A percentile compares a stretch with the other conserved stretches of the same genome.
Evolutionary conservation across 2,888 invertebrate genomes (phyloP).

Genomic region (Lagria hirta): DNA sequence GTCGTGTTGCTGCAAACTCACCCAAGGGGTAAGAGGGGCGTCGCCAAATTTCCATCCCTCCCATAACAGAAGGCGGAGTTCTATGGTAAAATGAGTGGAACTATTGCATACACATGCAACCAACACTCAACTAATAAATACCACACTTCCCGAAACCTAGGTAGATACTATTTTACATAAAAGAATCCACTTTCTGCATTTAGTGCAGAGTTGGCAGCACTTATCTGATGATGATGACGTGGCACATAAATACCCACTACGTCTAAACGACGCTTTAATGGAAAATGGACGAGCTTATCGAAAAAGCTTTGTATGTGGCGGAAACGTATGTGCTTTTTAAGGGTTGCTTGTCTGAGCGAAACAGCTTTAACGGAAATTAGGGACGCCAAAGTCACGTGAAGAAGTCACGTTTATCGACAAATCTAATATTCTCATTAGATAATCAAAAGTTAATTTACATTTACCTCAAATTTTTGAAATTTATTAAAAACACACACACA

Average conservation of each 20-base stretch:
- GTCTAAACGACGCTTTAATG: constrained; percentile 21
- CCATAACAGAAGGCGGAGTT: constrained; percentile 33
- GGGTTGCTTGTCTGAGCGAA: constrained; percentile 1
- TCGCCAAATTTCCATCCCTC: constrained; percentile 31
- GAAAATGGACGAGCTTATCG: constrained; percentile 20
- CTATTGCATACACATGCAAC: too few relatives aligned
- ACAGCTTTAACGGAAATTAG: constrained; percentile 2
- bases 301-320: constrained; percentile 11
- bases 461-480: too few relatives aligned
- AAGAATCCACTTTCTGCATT: constrained; percentile 12
- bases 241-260: constrained; percentile 21
- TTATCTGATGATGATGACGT: constrained; percentile 24
- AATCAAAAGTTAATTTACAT: too few relatives aligned
- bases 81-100: constrained; percentile 31
- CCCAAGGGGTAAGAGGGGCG: constrained; percentile 37
- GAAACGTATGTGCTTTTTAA: constrained; percentile 13
- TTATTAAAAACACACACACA: too few relatives aligned
- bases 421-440: too few relatives aligned
- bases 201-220: constrained; percentile 20
- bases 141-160: too few relatives aligned
- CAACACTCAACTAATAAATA: too few relatives aligned
- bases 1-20: too few relatives aligned
- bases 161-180: constrained; percentile 10
- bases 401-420: too few relatives aligned
- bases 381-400: constrained; percentile 11